phyloP scores from a whole-genome alignment of 2,113 vertebrate species.

The Oxygymnocypris stewartii region DNA sequence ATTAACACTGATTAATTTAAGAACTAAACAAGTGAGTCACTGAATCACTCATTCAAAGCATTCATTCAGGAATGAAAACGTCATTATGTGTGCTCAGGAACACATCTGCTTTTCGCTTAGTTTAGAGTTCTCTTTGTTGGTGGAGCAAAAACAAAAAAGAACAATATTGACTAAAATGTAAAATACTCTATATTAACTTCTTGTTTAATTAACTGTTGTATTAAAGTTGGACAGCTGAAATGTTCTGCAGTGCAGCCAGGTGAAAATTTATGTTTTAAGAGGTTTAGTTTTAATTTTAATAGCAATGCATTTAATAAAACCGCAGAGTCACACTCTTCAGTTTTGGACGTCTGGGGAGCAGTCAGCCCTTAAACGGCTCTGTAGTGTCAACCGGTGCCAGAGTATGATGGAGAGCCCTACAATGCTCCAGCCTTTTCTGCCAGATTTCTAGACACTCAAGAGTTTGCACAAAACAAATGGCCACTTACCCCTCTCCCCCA shows the following conservation, averaged over 20 bases:
- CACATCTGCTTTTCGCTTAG: background rate
- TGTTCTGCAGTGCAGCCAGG: background rate
- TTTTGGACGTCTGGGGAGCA: conserved; percentile 1
- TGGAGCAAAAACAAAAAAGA: background rate
- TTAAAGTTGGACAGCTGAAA: background rate
- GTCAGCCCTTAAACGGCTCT: conserved; percentile 24
- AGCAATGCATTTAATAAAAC: conserved; percentile 8
- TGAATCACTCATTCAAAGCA: background rate
- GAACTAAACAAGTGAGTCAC: background rate
- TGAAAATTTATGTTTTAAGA: background rate
- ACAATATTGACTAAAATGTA: background rate
- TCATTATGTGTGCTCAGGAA: background rate
- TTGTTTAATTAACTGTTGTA: background rate
- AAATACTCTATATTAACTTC: background rate
- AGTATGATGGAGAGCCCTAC: conserved; percentile 42
- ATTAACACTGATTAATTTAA: background rate
- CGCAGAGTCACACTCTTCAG: conserved; percentile 40
- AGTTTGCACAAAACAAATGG: conserved; percentile 44
- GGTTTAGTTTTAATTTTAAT: background rate
- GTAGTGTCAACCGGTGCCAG: conserved; percentile 26
- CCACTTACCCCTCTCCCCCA: conserved; percentile 17
- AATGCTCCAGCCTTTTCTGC: conserved; percentile 22
- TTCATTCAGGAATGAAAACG: background rate
- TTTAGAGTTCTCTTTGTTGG: background rate
- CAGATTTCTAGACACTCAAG: conserved; percentile 38